Percentiles rank a stretch among this genome's conserved stretches.
phyloP scores from a whole-genome alignment of 2,888 invertebrate genomes.

The Nomada flava region DNA sequence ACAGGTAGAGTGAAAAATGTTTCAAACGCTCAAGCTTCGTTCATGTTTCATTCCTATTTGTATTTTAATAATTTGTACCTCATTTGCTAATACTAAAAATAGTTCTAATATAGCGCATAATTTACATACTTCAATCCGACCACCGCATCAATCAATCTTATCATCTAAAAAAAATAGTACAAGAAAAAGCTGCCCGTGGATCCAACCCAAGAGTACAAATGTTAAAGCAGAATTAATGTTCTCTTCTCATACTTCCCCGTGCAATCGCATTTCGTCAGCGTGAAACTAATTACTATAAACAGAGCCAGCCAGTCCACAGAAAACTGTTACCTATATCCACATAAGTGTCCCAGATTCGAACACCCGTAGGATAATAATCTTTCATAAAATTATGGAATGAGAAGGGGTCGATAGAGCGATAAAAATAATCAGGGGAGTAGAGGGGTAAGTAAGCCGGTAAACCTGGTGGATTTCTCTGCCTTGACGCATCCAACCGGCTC shows the following conservation, averaged over 20 bases:
- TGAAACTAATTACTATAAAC: constrained; percentile 14
- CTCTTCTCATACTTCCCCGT: background rate
- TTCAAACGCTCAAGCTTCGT: background rate
- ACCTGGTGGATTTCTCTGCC: constrained; percentile 33
- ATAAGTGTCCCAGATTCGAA: constrained; percentile 29
- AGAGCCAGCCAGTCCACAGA: background rate
- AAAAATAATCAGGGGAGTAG: constrained; percentile 47
- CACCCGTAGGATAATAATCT: constrained; percentile 31
- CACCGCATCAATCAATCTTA: too few relatives aligned
- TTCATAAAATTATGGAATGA: constrained; percentile 33
- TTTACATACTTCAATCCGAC: too few relatives aligned
- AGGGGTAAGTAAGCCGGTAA: constrained; percentile 22
- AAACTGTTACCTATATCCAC: background rate
- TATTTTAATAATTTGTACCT: too few relatives aligned
- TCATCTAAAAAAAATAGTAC: too few relatives aligned
- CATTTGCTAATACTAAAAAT: too few relatives aligned
- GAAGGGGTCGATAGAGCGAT: constrained; percentile 16
- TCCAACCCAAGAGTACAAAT: background rate
- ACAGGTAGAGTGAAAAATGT: background rate
- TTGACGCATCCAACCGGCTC: background rate
- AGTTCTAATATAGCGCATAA: too few relatives aligned
- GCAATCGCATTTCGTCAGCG: background rate
- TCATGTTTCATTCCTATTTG: background rate
- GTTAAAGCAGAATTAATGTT: background rate
- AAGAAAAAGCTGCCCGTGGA: background rate